Conservation (phyloP, 2,113 vertebrate species). For the Sturnus vulgaris region DNA sequence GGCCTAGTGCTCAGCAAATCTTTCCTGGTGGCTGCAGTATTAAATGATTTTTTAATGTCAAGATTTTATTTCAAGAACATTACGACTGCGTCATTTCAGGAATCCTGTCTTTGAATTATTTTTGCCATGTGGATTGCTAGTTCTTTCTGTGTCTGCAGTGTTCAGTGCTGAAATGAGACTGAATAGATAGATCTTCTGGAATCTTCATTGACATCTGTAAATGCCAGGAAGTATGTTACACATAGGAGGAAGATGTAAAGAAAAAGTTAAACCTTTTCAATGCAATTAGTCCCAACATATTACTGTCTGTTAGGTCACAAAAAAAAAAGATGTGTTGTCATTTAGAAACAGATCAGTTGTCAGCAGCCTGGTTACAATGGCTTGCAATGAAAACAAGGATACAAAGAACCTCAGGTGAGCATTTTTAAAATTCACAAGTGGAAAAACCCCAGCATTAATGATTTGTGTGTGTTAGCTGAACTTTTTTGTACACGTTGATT, state of each 20-base stretch:
- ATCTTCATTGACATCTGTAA: neutral
- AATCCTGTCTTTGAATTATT: neutral
- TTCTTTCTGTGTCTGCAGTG: neutral
- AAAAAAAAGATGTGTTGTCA: neutral
- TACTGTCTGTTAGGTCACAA: neutral
- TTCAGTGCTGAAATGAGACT: neutral
- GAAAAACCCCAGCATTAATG: neutral
- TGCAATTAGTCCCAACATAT: neutral
- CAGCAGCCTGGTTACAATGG: neutral
- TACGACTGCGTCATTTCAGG: neutral
- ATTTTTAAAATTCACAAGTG: neutral
- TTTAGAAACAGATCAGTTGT: neutral
- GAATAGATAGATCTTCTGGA: neutral
- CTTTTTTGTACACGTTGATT: neutral
- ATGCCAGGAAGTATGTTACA: neutral
- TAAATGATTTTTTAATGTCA: neutral
- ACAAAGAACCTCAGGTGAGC: constrained; percentile 41
- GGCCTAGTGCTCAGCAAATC: neutral
- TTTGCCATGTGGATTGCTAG: neutral
- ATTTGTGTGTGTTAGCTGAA: neutral
- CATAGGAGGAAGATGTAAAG: neutral
- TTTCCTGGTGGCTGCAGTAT: neutral
- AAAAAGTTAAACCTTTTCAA: neutral
- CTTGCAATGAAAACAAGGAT: constrained; percentile 14
- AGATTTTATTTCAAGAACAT: neutral